Percentiles rank a stretch among this genome's conserved stretches.
These are phyloP conservation scores for Lutjanus argentimaculatus DNA, from an alignment of 2,797 vertebrate genomes.

Conservation along the genomic window DNA sequence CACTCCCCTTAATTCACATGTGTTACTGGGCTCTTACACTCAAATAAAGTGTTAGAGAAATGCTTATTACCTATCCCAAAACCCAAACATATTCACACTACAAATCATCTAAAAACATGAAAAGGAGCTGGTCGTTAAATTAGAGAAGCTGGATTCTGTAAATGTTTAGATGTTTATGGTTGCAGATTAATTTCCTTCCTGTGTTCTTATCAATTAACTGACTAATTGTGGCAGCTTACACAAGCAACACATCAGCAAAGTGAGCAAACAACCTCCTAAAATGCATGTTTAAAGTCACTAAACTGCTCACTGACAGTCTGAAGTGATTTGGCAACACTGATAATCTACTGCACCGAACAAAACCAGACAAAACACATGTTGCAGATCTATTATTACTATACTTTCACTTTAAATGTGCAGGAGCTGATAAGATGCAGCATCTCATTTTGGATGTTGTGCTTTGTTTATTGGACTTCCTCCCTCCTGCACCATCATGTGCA, in stretches of 20 bases:
- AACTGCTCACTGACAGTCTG: not conserved
- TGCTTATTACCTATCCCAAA: not conserved
- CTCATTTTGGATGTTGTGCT: not conserved
- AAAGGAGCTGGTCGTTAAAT: not conserved
- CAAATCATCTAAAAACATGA: too few species aligned
- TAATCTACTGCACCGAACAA: not conserved
- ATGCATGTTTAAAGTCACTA: not conserved
- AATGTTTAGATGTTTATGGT: not conserved
- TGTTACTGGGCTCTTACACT: too few species aligned
- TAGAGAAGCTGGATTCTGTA: not conserved
- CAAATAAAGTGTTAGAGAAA: too few species aligned
- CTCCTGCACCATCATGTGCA: not conserved
- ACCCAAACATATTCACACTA: not conserved
- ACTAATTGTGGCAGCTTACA: not conserved
- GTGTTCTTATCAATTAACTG: too few species aligned
- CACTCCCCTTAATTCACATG: too few species aligned
- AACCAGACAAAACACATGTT: not conserved
- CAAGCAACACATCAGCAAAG: not conserved
- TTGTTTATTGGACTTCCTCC: not conserved
- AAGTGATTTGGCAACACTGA: not conserved
- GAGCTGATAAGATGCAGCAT: not conserved
- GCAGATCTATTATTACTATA: not conserved
- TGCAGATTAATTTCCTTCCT: not conserved
- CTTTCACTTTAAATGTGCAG: not conserved
- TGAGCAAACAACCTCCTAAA: not conserved